These are phyloP conservation scores for Pica pica DNA, from an alignment of 2,113 vertebrate species.

Conservation along the genomic window DNA sequence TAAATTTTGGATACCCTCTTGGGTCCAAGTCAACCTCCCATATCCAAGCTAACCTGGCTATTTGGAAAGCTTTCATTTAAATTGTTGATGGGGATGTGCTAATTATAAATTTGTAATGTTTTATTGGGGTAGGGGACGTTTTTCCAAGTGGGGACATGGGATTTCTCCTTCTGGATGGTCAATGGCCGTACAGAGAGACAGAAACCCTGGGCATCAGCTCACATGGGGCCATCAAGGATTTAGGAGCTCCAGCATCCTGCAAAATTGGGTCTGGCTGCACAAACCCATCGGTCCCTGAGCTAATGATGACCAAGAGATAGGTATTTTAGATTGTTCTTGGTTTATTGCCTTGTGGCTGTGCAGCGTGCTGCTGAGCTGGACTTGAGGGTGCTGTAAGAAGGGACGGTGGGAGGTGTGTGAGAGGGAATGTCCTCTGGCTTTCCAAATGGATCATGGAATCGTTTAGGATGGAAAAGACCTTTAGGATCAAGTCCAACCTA, in stretches of 20 bases:
- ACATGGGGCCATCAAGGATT: not conserved
- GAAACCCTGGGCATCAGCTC: accelerated
- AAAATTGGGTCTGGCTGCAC: not conserved
- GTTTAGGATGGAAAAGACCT: not conserved
- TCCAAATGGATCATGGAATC: not conserved
- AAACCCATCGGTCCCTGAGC: not conserved
- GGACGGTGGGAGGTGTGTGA: accelerated
- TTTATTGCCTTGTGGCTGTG: not conserved
- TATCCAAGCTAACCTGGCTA: not conserved
- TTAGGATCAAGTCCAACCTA: accelerated
- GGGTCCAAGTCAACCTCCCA: not conserved
- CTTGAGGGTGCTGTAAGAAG: not conserved
- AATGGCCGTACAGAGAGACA: not conserved
- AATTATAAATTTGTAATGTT: not conserved
- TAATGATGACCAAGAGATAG: no score
- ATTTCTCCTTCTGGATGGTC: not conserved
- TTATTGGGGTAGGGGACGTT: not conserved
- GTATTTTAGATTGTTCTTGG: not conserved
- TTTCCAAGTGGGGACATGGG: accelerated
- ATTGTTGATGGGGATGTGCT: not conserved
- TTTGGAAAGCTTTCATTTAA: not conserved
- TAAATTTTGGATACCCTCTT: not conserved
- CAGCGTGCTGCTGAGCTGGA: not conserved
- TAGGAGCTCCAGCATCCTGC: not conserved
- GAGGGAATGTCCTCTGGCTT: not conserved